phyloP scores from a whole-genome alignment of 2,113 vertebrate species.

The Engraulis encrasicolus region DNA sequence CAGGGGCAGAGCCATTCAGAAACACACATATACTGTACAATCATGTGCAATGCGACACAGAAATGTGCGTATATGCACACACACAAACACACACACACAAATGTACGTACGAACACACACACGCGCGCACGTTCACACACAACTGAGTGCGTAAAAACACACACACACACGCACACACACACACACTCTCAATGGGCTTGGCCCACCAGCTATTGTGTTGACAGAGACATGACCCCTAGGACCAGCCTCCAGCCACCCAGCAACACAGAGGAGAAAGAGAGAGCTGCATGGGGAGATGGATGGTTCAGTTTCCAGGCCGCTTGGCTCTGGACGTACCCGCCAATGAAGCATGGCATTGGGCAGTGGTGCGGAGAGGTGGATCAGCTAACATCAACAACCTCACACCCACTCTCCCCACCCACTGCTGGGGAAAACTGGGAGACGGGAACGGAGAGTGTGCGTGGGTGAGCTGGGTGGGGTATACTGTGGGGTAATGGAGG shows the following conservation, averaged over 20 bases:
- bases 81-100: too few species aligned
- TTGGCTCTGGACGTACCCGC: not conserved
- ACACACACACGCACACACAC: constrained; percentile 12
- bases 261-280: not conserved
- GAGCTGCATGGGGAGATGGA: too few species aligned
- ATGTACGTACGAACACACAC: too few species aligned
- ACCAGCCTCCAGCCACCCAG: not conserved
- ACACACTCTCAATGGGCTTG: not conserved
- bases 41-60: too few species aligned
- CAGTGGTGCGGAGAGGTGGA: not conserved
- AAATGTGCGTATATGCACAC: too few species aligned
- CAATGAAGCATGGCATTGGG: constrained; percentile 12
- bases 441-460: not conserved
- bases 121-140: too few species aligned
- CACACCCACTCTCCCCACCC: too few species aligned
- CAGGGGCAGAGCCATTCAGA: too few species aligned
- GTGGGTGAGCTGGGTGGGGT: not conserved
- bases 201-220: not conserved
- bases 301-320: not conserved
- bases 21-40: too few species aligned
- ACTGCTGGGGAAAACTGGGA: not conserved
- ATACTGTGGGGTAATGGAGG: too few species aligned
- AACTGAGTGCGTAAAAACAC: not conserved
- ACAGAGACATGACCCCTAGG: not conserved
- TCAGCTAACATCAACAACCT: not conserved